Conservation (phyloP, 2,797 vertebrate species). For the Trachops cirrhosus region DNA sequence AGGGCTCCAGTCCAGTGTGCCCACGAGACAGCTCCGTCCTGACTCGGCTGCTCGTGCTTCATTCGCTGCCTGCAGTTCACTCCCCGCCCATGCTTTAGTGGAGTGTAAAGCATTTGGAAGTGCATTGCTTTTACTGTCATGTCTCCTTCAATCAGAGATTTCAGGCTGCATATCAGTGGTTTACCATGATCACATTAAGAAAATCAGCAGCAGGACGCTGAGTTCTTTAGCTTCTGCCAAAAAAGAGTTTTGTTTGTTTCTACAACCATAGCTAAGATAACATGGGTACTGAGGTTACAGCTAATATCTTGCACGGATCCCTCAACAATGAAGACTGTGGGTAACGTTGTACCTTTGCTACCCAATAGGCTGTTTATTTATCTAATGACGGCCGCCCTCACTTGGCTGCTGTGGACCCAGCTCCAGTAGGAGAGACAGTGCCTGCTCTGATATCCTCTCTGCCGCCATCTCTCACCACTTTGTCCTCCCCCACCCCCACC, state of each 20-base stretch:
- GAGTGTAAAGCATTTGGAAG: neutral
- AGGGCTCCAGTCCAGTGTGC: rapidly evolving
- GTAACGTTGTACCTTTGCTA: neutral
- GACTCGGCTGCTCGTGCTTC: rapidly evolving
- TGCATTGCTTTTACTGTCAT: neutral
- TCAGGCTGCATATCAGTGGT: neutral
- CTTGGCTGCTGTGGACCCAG: too few species aligned
- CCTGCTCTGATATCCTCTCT: neutral
- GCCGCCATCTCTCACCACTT: neutral
- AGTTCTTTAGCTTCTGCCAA: neutral
- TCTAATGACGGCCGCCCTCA: neutral
- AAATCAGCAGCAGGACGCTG: neutral
- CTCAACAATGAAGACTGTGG: neutral
- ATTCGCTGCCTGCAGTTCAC: rapidly evolving
- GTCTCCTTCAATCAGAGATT: neutral
- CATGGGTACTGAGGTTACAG: neutral
- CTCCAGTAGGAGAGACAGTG: rapidly evolving
- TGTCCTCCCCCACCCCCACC: rapidly evolving
- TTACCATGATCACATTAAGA: neutral
- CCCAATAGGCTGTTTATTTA: neutral
- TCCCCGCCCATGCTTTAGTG: neutral
- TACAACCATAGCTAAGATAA: neutral
- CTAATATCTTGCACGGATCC: neutral
- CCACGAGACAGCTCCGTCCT: rapidly evolving
- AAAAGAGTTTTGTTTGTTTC: neutral